A percentile compares a stretch with the other conserved stretches of the same genome.
Conservation (phyloP, 2,888 invertebrate species). For the Bombyx huttoni region DNA sequence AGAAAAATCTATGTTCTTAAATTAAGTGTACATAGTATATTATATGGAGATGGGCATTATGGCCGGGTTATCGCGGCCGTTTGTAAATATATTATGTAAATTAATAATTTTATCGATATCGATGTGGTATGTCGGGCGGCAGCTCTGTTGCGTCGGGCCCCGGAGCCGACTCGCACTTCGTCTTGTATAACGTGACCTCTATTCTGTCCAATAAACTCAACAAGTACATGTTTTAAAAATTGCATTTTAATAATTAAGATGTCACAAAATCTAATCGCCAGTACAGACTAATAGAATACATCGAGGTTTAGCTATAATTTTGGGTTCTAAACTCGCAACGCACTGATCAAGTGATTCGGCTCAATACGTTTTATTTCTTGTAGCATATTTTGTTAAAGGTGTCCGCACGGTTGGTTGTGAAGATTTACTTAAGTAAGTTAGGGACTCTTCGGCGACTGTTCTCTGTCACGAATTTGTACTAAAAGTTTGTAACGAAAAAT, state of each 20-base stretch:
- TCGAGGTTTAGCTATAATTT: slow-evolving; percentile 48
- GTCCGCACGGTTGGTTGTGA: slow-evolving; percentile 72
- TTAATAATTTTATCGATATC: slow-evolving; percentile 60
- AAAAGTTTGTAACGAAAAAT: slow-evolving; percentile 26
- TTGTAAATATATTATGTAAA: slow-evolving; percentile 69
- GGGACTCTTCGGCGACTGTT: slow-evolving; percentile 53
- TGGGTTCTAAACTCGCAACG: slow-evolving; percentile 54
- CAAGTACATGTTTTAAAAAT: slow-evolving; percentile 58
- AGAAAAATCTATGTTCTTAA: slow-evolving; percentile 69
- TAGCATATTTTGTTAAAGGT: slow-evolving; percentile 55
- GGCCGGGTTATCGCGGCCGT: slow-evolving; percentile 52
- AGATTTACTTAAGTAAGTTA: slow-evolving; percentile 72
- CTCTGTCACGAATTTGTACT: slow-evolving; percentile 49
- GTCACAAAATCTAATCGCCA: slow-evolving; percentile 65
- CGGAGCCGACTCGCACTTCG: slow-evolving; percentile 11
- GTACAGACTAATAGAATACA: slow-evolving; percentile 49
- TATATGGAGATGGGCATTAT: slow-evolving; percentile 67
- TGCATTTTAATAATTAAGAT: slow-evolving; percentile 51
- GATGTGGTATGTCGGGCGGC: slow-evolving; percentile 34
- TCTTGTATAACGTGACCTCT: slow-evolving; percentile 46
- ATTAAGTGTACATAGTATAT: slow-evolving; percentile 67
- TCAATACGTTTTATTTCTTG: slow-evolving; percentile 49
- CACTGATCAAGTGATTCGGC: slow-evolving; percentile 50
- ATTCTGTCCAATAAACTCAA: slow-evolving; percentile 64
- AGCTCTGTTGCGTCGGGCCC: slow-evolving; percentile 14